These are phyloP conservation scores for Lophius piscatorius DNA, from an alignment of 2,113 vertebrate species.

Conservation along the genomic window DNA sequence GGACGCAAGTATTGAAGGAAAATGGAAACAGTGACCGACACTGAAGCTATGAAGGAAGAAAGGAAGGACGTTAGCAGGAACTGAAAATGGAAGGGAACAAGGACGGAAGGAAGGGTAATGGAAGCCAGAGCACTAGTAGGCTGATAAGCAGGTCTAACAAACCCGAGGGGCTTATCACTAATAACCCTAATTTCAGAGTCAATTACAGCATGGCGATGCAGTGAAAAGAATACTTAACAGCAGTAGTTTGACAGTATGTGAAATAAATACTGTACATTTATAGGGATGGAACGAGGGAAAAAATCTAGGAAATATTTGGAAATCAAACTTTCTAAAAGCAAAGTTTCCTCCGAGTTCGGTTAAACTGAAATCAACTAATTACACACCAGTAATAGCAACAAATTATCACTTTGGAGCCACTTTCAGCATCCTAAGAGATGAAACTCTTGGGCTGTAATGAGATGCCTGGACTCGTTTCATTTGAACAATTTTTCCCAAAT, in stretches of 20 bases:
- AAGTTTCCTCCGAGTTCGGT: too few species aligned
- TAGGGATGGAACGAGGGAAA: too few species aligned
- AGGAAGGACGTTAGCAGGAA: too few species aligned
- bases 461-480: constrained; percentile 52
- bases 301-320: too few species aligned
- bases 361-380: constrained; percentile 37
- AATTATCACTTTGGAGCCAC: constrained; percentile 33
- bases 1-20: too few species aligned
- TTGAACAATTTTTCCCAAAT: constrained; percentile 52
- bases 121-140: constrained; percentile 52
- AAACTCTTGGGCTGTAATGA: constrained; percentile 56
- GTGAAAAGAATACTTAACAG: constrained; percentile 48
- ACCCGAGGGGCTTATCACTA: constrained; percentile 66
- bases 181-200: constrained; percentile 71
- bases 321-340: too few species aligned
- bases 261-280: too few species aligned
- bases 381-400: constrained; percentile 26
- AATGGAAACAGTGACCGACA: too few species aligned
- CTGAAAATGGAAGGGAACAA: too few species aligned
- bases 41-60: too few species aligned
- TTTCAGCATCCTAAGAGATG: constrained; percentile 29
- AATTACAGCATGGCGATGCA: constrained; percentile 46
- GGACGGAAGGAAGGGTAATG: constrained; percentile 10
- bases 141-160: constrained; percentile 64
- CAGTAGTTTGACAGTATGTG: too few species aligned